Evolutionary conservation across 2,888 invertebrate genomes (phyloP).

Genomic region (Buathra laborator): DNA sequence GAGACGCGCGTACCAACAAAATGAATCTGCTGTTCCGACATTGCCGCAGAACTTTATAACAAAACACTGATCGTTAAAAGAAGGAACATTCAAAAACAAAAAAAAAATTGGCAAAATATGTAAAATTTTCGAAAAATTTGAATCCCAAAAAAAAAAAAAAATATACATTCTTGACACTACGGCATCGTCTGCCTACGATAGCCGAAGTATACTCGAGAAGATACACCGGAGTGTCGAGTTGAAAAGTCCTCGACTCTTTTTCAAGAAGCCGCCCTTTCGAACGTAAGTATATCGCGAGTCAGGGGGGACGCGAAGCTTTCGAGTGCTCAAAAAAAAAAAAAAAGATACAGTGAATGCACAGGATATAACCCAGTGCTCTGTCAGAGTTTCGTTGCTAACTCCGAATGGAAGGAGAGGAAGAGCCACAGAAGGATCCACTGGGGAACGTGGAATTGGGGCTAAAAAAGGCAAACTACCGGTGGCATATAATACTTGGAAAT

Average conservation of each 20-base stretch:
- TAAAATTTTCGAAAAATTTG: background rate
- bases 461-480: conserved; percentile 66
- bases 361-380: conserved; percentile 33
- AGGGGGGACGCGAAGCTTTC: conserved; percentile 26
- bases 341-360: conserved; percentile 67
- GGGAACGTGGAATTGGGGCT: conserved; percentile 71
- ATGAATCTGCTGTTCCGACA: conserved; percentile 35
- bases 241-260: conserved; percentile 36
- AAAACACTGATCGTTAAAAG: conserved; percentile 51
- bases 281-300: background rate
- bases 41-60: conserved; percentile 4
- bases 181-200: too few relatives aligned
- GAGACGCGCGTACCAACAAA: conserved; percentile 58
- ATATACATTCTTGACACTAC: background rate
- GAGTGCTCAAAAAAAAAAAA: conserved; percentile 51
- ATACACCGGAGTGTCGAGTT: conserved; percentile 7
- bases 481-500: conserved; percentile 56
- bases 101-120: background rate
- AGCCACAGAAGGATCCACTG: conserved; percentile 53
- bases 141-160: background rate
- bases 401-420: conserved; percentile 38
- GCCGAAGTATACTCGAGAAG: background rate
- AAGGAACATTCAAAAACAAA: background rate
- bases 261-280: conserved; percentile 17
- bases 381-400: conserved; percentile 47